Evolutionary conservation across 2,888 invertebrate species (phyloP).

Genomic region (Papilio protenor): DNA sequence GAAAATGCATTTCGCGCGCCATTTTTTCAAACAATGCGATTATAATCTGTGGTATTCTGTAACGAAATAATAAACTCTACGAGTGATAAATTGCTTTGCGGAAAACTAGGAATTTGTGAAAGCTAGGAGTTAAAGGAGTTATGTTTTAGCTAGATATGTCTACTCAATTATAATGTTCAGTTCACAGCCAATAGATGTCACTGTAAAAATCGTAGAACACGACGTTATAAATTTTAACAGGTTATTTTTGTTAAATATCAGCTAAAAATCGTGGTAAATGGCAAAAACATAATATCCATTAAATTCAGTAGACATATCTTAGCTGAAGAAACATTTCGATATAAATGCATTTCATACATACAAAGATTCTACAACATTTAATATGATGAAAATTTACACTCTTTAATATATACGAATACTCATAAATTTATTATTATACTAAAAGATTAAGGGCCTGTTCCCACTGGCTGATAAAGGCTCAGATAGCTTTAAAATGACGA

Average conservation of each 20-base stretch:
- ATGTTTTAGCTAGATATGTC: constrained; percentile 10
- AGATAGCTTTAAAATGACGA: no score
- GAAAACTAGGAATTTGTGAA: constrained; percentile 17
- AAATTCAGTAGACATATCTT: constrained; percentile 24
- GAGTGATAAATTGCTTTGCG: constrained; percentile 25
- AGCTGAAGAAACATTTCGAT: background rate
- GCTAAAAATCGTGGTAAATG: no score
- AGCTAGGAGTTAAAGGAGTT: constrained; percentile 3
- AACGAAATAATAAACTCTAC: constrained; percentile 42
- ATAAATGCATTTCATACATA: constrained; percentile 19
- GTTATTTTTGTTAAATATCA: no score
- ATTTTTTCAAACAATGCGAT: constrained; percentile 38
- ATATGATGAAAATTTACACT: constrained; percentile 29
- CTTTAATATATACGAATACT: constrained; percentile 18
- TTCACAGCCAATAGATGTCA: constrained; percentile 10
- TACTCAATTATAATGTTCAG: background rate
- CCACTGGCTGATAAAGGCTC: no score
- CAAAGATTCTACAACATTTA: constrained; percentile 13
- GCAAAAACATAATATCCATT: background rate
- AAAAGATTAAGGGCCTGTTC: background rate
- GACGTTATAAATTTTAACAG: background rate
- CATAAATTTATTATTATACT: background rate
- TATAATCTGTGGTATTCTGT: constrained; percentile 39
- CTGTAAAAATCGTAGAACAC: background rate
- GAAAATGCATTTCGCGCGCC: background rate